phyloP scores from a whole-genome alignment of 1,140 invertebrate genomes.

The Condylostylus longicornis region DNA sequence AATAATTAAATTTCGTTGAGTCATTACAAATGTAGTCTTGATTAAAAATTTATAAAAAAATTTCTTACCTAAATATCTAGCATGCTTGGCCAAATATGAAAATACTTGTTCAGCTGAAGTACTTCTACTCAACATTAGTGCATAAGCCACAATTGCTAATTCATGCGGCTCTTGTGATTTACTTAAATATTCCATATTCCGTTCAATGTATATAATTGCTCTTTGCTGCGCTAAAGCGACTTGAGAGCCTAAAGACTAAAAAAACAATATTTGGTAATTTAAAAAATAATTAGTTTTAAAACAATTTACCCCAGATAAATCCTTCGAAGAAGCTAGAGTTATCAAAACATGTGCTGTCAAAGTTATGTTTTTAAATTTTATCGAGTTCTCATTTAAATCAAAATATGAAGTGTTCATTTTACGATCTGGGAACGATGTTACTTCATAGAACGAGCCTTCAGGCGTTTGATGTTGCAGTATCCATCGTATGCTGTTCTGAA shows the following conservation, averaged over 20 bases:
- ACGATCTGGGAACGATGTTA: slow-evolving; percentile 62
- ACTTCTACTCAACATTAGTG: slow-evolving; percentile 63
- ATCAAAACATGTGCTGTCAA: slow-evolving; percentile 81
- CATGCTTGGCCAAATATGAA: slow-evolving; percentile 48
- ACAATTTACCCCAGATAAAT: slow-evolving; percentile 44
- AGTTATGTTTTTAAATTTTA: slow-evolving; percentile 61
- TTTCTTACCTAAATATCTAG: slow-evolving; percentile 43
- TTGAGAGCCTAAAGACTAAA: slow-evolving; percentile 48
- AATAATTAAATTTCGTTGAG: no score
- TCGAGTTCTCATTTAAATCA: slow-evolving; percentile 30
- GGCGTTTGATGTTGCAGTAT: slow-evolving; percentile 60
- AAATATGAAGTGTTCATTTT: slow-evolving; percentile 60
- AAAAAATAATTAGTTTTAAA: background rate
- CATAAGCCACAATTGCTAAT: slow-evolving; percentile 75
- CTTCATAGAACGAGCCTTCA: slow-evolving; percentile 74
- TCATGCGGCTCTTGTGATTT: slow-evolving; percentile 62
- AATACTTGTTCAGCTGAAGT: slow-evolving; percentile 68
- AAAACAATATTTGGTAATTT: slow-evolving; percentile 6
- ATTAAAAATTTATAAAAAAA: slow-evolving; percentile 2
- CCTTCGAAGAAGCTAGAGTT: slow-evolving; percentile 64
- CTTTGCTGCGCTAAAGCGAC: slow-evolving; percentile 52
- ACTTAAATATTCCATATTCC: slow-evolving; percentile 60
- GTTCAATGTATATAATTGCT: slow-evolving; percentile 68
- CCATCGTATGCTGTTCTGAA: slow-evolving; percentile 63
- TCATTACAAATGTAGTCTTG: slow-evolving; percentile 4